These are phyloP conservation scores for Hydractinia echinata DNA, from an alignment of 30 jellyfish, hydroid and myxozoan genomes.

Conservation along the genomic window DNA sequence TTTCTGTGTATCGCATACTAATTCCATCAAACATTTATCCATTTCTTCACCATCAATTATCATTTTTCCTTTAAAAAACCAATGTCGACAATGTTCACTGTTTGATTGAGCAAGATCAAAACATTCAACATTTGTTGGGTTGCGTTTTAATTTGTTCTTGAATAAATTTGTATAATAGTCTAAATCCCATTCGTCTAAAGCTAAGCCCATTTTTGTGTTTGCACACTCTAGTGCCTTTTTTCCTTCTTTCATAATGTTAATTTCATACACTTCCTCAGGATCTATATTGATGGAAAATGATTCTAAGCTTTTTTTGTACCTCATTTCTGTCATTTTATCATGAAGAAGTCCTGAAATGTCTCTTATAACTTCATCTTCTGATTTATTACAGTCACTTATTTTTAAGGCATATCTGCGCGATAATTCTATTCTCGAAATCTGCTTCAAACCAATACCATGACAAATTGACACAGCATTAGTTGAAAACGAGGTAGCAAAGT, in stretches of 20 bases:
- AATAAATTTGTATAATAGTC: constrained; percentile 53
- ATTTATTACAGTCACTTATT: constrained; percentile 10
- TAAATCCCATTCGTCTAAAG: constrained; percentile 77
- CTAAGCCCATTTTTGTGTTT: constrained; percentile 52
- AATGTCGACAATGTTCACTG: constrained; percentile 88
- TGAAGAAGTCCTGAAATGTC: constrained; percentile 43
- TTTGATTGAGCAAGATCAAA: constrained; percentile 90
- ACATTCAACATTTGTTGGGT: constrained; percentile 89
- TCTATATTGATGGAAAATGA: constrained; percentile 40
- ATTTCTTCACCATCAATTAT: constrained; percentile 44
- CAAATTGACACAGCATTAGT: constrained; percentile 90
- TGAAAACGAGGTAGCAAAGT: constrained; percentile 79
- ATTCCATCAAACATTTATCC: constrained; percentile 59
- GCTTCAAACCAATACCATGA: constrained; percentile 53
- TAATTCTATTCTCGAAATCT: constrained; percentile 52
- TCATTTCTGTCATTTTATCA: constrained; percentile 83
- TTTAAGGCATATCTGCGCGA: constrained; percentile 52
- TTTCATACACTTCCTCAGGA: constrained; percentile 56
- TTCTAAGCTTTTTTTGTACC: constrained; percentile 38
- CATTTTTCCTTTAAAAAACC: constrained; percentile 85
- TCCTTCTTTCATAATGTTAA: constrained; percentile 52
- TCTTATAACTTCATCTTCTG: not conserved
- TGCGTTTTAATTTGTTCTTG: constrained; percentile 45
- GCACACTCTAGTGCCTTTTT: constrained; percentile 56
- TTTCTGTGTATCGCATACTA: constrained; percentile 69